Percentiles rank a stretch among this genome's conserved stretches.
Conservation (phyloP, 2,113 vertebrate genomes). For the Pseudorhombus dupliciocellatus region DNA sequence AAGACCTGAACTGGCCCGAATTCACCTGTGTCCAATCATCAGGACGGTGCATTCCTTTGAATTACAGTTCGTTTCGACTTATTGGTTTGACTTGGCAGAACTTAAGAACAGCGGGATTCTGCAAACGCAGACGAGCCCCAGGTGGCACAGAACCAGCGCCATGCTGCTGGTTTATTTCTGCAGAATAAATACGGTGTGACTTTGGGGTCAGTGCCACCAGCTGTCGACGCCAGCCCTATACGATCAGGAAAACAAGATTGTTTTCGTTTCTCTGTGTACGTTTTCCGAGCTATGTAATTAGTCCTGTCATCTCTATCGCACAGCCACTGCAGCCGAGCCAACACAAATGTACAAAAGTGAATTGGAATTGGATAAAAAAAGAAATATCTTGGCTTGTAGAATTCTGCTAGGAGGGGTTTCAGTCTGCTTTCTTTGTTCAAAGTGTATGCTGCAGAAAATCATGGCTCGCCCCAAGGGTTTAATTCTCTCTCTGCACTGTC, state of each 20-base stretch:
- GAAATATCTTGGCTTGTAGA: conserved; percentile 59
- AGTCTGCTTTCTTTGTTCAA: conserved; percentile 65
- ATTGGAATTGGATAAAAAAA: conserved; percentile 54
- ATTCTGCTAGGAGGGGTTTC: conserved; percentile 49
- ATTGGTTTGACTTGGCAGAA: conserved; percentile 63
- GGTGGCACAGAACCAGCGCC: conserved; percentile 56
- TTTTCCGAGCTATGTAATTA: conserved; percentile 77
- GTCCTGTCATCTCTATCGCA: conserved; percentile 67
- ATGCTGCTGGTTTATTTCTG: conserved; percentile 62
- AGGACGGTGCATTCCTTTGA: conserved; percentile 22
- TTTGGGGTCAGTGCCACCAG: conserved; percentile 72
- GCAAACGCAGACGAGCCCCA: conserved; percentile 34
- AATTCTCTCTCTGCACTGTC: conserved; percentile 55
- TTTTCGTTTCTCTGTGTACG: conserved; percentile 63
- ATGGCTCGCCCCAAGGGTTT: conserved; percentile 49
- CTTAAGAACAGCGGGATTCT: conserved; percentile 35
- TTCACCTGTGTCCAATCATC: conserved; percentile 38
- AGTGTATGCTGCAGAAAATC: conserved; percentile 54
- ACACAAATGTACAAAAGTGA: conserved; percentile 66
- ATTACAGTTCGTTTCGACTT: conserved; percentile 50
- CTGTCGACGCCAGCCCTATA: conserved; percentile 52
- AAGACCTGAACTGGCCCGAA: conserved; percentile 16
- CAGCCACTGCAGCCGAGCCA: conserved; percentile 61
- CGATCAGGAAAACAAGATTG: conserved; percentile 59
- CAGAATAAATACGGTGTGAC: conserved; percentile 72